These are phyloP conservation scores for Diorhabda elongata DNA, from an alignment of 1,140 invertebrate species.

Conservation along the genomic window DNA sequence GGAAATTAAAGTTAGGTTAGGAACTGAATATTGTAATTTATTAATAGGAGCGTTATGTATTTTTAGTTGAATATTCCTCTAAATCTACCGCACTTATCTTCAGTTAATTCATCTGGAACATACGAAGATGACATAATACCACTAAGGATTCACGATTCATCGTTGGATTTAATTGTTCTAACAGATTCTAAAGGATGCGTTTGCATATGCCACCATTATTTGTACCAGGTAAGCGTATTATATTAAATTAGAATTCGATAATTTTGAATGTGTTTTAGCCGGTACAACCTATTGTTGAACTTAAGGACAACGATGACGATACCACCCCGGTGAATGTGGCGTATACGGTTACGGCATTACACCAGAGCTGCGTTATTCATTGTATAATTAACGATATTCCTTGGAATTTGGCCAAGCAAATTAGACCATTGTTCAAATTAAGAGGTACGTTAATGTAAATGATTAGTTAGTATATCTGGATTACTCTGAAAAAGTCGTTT, in stretches of 20 bases:
- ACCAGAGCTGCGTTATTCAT: constrained; percentile 77
- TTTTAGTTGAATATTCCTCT: constrained; percentile 76
- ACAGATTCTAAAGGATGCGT: constrained; percentile 69
- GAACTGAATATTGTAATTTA: not conserved
- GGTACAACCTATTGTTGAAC: constrained; percentile 32
- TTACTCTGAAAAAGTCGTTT: no score
- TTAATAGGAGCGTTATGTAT: not conserved
- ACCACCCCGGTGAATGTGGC: constrained; percentile 67
- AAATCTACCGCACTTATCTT: constrained; percentile 68
- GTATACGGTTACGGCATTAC: constrained; percentile 74
- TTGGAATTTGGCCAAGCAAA: constrained; percentile 67
- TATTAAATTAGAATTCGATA: constrained; percentile 3
- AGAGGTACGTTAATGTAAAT: not conserved
- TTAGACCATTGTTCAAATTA: constrained; percentile 66
- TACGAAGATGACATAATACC: constrained; percentile 78
- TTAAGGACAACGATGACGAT: constrained; percentile 36
- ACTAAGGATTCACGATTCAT: constrained; percentile 72
- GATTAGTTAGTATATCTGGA: no score
- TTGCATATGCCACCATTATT: constrained; percentile 79
- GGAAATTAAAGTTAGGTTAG: not conserved
- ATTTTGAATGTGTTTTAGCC: constrained; percentile 28
- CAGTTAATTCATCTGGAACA: constrained; percentile 55
- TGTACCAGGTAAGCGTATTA: constrained; percentile 59
- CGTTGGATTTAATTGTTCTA: constrained; percentile 72
- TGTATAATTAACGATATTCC: constrained; percentile 74